Base-by-base conservation (phyloP, 2,797 vertebrate genomes). In the Crenuchus spilurus region DNA sequence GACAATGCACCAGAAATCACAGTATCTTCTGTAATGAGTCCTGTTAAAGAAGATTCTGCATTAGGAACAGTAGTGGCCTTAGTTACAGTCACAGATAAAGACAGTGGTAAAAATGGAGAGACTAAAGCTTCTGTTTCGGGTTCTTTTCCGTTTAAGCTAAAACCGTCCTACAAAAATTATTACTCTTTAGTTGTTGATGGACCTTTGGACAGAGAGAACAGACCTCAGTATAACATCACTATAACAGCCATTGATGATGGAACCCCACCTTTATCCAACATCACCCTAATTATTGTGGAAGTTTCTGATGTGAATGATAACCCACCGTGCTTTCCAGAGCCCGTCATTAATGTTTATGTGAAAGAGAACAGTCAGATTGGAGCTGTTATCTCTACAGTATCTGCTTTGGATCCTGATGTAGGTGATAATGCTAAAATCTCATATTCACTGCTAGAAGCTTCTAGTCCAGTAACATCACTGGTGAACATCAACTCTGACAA, bases 221-320 rank as follows among this genome's bases (percentile, higher is more conserved):
- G 85, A 62, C 76, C 88, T 52, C 83, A 89, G 48, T 95, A 95
- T 80, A 92, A 95, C 41, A 88, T 95, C 60, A 93, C 88, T 4
- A 87, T 95, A 60, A 92, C 82, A 0, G 93, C 92, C 48, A 89
- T 85, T 0, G 94, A 95, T 66, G 89, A 90, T 18, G 94, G 94
- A 33, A 85, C 10, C 1, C 94, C 94, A 3, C 87, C 91, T 49
- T 88, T 95, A 44, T 92, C 92, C 16, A 93, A 90, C 51, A 91
- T 89, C 72, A 87, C 85, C 74, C 87, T 90, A 14, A 90, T 95
- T 65, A 83, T 76, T 24, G 87, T 95, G 68, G 84, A 91, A 8
- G 84, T 95, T 62, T 93, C 92, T 0, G 94, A 94, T 71, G 82
- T 93, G 69, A 94, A 94, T 68, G 94, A 95, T 82, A 95, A 94